A percentile compares a stretch with the other conserved stretches of the same genome.
phyloP scores from a whole-genome alignment of 2,797 vertebrate species.

The Petrocephalus sullivani region DNA sequence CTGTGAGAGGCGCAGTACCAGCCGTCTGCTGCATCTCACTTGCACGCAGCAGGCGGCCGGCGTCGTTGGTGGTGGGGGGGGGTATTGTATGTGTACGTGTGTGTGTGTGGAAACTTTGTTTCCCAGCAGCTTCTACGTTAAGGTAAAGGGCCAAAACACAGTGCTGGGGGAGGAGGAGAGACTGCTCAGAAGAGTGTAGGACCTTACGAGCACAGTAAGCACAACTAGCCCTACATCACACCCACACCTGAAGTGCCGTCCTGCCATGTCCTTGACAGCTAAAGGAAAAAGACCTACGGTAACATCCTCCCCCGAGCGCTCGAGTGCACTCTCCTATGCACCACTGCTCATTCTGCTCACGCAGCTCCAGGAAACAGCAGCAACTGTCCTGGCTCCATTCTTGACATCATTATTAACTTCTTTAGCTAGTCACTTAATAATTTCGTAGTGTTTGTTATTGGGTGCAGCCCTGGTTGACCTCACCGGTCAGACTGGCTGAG shows the following conservation, averaged over 20 bases:
- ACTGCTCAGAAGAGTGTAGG: neutral
- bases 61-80: neutral
- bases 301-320: neutral
- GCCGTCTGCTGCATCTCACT: neutral
- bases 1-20: neutral
- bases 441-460: neutral
- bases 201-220: neutral
- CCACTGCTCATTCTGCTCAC: neutral
- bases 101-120: neutral
- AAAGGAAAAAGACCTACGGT: neutral
- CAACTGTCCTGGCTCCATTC: neutral
- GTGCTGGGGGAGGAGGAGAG: neutral
- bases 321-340: neutral
- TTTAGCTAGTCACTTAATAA: neutral
- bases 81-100: neutral
- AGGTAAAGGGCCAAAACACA: neutral
- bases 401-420: neutral
- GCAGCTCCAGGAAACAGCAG: neutral
- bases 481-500: neutral
- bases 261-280: slow-evolving; percentile 5
- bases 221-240: neutral
- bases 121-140: neutral
- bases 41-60: neutral
- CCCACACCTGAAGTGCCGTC: neutral
- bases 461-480: neutral